phyloP scores from a whole-genome alignment of 2,888 invertebrate species.

The Pseudococcus viburni region DNA sequence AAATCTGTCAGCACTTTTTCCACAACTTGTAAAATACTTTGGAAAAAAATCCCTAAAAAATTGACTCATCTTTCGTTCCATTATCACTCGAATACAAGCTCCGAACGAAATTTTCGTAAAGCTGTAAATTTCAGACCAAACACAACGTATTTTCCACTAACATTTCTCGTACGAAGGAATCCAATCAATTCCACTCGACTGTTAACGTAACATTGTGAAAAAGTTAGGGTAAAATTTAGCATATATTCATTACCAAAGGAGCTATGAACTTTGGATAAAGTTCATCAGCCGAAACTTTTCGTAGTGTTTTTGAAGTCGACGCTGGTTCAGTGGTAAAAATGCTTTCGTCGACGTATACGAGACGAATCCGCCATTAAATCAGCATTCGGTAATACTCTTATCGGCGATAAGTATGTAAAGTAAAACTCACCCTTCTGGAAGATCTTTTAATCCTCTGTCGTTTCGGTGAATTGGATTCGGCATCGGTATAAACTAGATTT shows the following conservation, averaged over 20 bases:
- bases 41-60: too few species aligned
- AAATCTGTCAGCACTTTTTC: too few species aligned
- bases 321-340: background rate
- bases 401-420: background rate
- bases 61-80: too few species aligned
- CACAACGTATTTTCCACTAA: too few species aligned
- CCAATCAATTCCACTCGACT: too few species aligned
- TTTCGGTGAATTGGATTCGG: constrained; percentile 82
- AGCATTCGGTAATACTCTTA: background rate
- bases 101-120: too few species aligned
- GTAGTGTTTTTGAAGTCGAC: background rate
- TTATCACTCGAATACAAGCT: too few species aligned
- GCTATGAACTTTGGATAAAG: background rate
- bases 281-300: background rate
- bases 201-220: too few species aligned
- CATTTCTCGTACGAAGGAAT: too few species aligned
- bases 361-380: background rate
- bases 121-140: too few species aligned
- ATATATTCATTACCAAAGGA: background rate
- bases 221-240: too few species aligned
- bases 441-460: constrained; percentile 82
- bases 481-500: constrained; percentile 91
- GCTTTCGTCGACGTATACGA: background rate
- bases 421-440: constrained; percentile 64
- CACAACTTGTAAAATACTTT: too few species aligned